These are phyloP conservation scores for Hemicrepidius hirtus DNA, from an alignment of 2,888 invertebrate species.

Conservation along the genomic window DNA sequence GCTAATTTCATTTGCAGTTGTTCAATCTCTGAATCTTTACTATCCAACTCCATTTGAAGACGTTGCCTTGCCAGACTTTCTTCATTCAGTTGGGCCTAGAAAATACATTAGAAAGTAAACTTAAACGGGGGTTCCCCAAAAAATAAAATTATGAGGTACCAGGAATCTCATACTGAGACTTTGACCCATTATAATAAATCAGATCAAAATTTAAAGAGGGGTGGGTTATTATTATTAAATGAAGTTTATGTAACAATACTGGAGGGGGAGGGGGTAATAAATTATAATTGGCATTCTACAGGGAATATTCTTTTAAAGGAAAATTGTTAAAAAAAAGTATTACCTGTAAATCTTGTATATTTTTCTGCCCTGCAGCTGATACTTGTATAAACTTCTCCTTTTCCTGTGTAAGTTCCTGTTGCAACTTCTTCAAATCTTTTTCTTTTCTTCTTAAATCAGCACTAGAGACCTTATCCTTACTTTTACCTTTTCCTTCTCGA, in stretches of 20 bases:
- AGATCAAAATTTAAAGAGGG: too few species aligned
- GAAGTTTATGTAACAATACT: too few species aligned
- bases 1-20: constrained; percentile 91
- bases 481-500: constrained; percentile 81
- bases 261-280: too few species aligned
- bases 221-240: too few species aligned
- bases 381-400: constrained; percentile 95
- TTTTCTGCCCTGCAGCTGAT: constrained; percentile 88
- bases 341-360: constrained; percentile 84
- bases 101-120: too few species aligned
- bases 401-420: constrained; percentile 95
- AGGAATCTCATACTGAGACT: too few species aligned
- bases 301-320: too few species aligned
- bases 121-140: too few species aligned
- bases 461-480: constrained; percentile 87
- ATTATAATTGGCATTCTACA: too few species aligned
- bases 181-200: too few species aligned
- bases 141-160: too few species aligned
- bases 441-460: constrained; percentile 91
- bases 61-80: constrained; percentile 86
- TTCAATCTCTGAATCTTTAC: constrained; percentile 97
- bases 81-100: constrained; percentile 87
- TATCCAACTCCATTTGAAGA: constrained; percentile 96
- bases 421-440: constrained; percentile 94
- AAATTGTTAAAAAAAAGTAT: constrained; percentile 55